Conservation (phyloP, 2,797 vertebrate species). For the Taeniopygia guttata region DNA sequence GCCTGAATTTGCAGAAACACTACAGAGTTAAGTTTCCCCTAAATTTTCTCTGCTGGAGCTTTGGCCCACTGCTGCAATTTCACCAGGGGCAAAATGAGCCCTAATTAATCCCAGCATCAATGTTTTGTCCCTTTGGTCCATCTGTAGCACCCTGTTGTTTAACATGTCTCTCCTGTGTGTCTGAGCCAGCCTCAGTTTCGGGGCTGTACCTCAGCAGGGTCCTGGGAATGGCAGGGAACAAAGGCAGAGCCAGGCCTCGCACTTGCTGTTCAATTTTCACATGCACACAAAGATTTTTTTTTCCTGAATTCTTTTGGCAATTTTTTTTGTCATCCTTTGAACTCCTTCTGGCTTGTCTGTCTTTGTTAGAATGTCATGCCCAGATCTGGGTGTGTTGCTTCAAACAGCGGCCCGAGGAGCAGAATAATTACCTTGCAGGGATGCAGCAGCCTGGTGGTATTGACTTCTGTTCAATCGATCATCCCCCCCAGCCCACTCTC, state of each 20-base stretch:
- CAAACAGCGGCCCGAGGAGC: constrained; percentile 28
- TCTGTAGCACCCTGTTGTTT: neutral
- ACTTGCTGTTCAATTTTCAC: neutral
- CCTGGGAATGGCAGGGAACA: neutral
- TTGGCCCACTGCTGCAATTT: neutral
- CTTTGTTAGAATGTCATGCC: constrained; percentile 29
- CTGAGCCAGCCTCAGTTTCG: neutral
- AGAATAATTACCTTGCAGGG: constrained; percentile 64
- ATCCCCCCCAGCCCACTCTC: constrained; percentile 42
- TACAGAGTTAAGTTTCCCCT: neutral
- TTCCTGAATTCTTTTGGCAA: neutral
- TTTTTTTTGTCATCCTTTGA: constrained; percentile 24
- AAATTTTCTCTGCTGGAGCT: constrained; percentile 16
- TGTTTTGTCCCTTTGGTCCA: neutral
- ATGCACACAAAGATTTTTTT: neutral
- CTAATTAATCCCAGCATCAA: neutral
- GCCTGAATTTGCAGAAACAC: neutral
- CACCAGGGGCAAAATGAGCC: neutral
- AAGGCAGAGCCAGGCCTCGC: neutral
- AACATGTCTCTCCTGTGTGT: neutral
- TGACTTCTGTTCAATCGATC: constrained; percentile 66
- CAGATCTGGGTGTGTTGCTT: constrained; percentile 22
- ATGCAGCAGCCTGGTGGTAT: constrained; percentile 59
- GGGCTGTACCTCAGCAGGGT: neutral
- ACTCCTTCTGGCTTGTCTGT: constrained; percentile 31